These are phyloP conservation scores for Malurus melanocephalus DNA, from an alignment of 2,113 vertebrate species.

Conservation along the genomic window DNA sequence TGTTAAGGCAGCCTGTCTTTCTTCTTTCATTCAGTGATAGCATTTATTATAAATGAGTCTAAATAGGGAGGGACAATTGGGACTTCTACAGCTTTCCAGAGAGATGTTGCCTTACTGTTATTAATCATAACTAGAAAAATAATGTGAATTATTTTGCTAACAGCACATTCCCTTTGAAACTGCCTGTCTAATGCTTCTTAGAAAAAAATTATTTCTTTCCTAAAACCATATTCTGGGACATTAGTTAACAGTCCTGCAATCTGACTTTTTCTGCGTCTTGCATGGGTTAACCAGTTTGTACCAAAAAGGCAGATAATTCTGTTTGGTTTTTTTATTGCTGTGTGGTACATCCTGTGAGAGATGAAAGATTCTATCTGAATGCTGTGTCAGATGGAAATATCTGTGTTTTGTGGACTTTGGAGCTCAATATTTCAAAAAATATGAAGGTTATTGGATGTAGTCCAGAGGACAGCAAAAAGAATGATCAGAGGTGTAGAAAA, in stretches of 20 bases:
- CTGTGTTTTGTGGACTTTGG: not conserved
- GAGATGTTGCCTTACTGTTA: not conserved
- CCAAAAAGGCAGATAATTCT: not conserved
- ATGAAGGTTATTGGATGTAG: not conserved
- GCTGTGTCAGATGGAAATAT: not conserved
- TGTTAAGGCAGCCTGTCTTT: not conserved
- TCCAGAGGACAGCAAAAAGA: constrained; percentile 10
- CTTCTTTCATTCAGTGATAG: not conserved
- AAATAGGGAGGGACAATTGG: not conserved
- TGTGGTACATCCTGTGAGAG: not conserved
- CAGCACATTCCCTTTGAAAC: not conserved
- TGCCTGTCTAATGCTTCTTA: not conserved
- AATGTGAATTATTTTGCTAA: not conserved
- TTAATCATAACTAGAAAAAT: constrained; percentile 4
- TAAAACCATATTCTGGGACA: not conserved
- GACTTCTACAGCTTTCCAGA: not conserved
- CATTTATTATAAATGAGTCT: not conserved
- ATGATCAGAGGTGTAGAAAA: constrained; percentile 19
- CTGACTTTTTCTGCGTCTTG: not conserved
- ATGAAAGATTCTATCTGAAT: not conserved
- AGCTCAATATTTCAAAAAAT: not conserved
- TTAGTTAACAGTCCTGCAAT: not conserved
- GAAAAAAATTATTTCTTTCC: not conserved
- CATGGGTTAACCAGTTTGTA: not conserved
- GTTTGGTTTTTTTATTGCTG: not conserved